Base-by-base conservation (phyloP, 2,113 vertebrate genomes). In the Sclerurus mexicanus region DNA sequence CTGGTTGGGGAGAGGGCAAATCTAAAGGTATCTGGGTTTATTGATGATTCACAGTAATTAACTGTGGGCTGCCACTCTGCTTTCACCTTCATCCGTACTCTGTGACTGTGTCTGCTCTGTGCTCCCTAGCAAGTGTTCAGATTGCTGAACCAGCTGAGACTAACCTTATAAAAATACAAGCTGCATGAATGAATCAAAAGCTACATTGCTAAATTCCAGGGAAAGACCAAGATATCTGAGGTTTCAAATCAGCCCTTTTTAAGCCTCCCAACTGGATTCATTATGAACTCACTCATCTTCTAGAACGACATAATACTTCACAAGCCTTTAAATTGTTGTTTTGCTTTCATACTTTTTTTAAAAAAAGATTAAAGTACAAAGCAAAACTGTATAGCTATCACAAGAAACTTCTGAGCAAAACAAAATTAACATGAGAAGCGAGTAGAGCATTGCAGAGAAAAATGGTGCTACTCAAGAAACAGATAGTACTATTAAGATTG, bases 391-490 rank as follows among this genome's bases (percentile, higher is more conserved):
- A 42, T 12, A n/a, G 23, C 62, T 79, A 66, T 82, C 58, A 73
- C 25, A 82, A 82, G 58, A 93, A 94, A 74, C 74, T 87, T 95
- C 74, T 83, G 82, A 91, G 74, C 53, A 91, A 91, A 50, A 55
- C 55, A 85, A 89, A 91, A 93, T 89, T 87, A 91, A 66, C 55
- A 58, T 66, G 53, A 89, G 53, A 76, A 68, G 46, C 62, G 94
- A 95, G n/a, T 72, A 85, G 72, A 82, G 74, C 66, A 88, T 89
- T 80, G 73, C 77, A 80, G 75, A 83, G 53, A 63, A 91, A 95
- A 95, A 85, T 62, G 63, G 46, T 87, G 63, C 62, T 87, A 33
- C 69, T 96, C n/a, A 79, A 89, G 85, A 94, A 94, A 91, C 74
- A 94, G 74, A 62, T 73, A 92, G 44, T 69, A 33, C 67, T 76